Conservation (phyloP, 53 echinoderm and acorn worm genomes). For the Patiria pectinifera region DNA sequence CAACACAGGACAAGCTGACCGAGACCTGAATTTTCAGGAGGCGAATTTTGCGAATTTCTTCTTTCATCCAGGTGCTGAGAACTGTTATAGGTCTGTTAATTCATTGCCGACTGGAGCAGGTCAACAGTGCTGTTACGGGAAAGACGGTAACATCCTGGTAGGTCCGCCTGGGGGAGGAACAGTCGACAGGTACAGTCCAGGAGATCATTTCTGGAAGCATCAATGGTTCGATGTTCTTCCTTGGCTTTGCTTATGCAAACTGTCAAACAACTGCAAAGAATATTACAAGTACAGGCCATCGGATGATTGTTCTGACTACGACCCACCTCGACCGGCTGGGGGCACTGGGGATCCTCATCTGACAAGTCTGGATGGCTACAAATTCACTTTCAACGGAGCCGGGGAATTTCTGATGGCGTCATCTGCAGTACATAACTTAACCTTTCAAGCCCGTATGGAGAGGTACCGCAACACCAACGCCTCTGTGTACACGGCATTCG, state of each 20-base stretch:
- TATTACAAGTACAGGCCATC: conserved; percentile 68
- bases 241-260: conserved; percentile 63
- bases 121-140: conserved; percentile 72
- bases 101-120: conserved; percentile 35
- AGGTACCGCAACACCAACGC: conserved; percentile 43
- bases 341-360: conserved; percentile 78
- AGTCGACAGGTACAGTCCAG: conserved; percentile 57
- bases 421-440: conserved; percentile 45
- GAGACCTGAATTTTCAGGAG: conserved; percentile 46
- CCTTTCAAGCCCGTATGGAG: conserved; percentile 78
- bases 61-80: conserved; percentile 44
- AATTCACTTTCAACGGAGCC: conserved; percentile 72
- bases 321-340: conserved; percentile 54
- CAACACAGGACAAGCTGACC: conserved; percentile 48
- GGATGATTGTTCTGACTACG: conserved; percentile 69
- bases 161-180: conserved; percentile 73
- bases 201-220: conserved; percentile 39
- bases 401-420: conserved; percentile 69
- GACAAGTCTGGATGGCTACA: conserved; percentile 60
- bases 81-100: conserved; percentile 48
- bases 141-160: conserved; percentile 66
- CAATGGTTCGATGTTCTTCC: conserved; percentile 73
- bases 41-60: conserved; percentile 15
- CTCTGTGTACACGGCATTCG: conserved; percentile 71
- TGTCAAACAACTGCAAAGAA: conserved; percentile 39